Conservation (phyloP, 2,113 vertebrate genomes). For the Triplophysa rosa region DNA sequence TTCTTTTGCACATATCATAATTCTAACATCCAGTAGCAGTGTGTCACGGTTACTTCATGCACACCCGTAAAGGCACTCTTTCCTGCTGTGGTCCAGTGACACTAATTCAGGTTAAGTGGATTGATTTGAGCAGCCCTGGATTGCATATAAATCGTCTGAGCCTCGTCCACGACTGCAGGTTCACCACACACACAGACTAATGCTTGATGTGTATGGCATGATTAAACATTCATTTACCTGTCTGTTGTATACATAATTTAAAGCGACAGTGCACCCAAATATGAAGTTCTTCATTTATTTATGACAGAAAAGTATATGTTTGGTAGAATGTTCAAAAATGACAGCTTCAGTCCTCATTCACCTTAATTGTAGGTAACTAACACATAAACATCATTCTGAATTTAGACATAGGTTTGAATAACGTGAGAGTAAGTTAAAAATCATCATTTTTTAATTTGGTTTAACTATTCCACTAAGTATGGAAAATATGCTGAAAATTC, state of each 20-base stretch:
- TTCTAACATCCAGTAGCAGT: not conserved
- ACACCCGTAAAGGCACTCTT: constrained; percentile 42
- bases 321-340: no score
- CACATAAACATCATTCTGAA: no score
- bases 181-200: constrained; percentile 43
- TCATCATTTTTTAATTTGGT: no score
- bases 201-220: not conserved
- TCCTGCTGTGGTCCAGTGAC: constrained; percentile 66
- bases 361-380: no score
- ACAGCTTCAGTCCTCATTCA: no score
- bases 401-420: no score
- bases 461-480: no score
- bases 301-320: no score
- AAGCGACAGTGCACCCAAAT: no score
- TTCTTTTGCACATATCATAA: not conserved
- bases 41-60: not conserved
- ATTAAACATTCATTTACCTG: not conserved
- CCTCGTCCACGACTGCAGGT: constrained; percentile 60
- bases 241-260: not conserved
- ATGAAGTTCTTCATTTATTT: no score
- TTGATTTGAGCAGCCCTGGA: constrained; percentile 68
- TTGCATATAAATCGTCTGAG: constrained; percentile 73
- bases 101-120: constrained; percentile 77
- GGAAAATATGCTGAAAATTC: no score
- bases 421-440: no score